Percentiles rank a stretch among this genome's conserved stretches.
These are phyloP conservation scores for Hypena proboscidalis DNA, from an alignment of 2,888 invertebrate genomes.

Conservation along the genomic window DNA sequence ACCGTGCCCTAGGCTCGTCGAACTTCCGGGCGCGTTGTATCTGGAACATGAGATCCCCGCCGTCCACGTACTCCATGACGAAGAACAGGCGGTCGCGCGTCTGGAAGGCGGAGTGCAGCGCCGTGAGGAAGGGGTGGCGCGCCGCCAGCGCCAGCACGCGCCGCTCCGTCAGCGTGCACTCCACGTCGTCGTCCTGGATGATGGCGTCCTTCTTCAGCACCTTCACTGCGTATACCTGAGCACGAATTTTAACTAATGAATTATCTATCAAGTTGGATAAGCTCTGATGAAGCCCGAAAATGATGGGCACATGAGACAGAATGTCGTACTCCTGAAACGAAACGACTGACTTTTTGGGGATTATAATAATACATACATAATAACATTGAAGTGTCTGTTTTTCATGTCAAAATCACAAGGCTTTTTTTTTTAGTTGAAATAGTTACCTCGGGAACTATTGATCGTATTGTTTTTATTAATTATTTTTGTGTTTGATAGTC, in stretches of 20 bases:
- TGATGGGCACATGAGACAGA: too few species aligned
- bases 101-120: conserved; percentile 98
- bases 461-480: too few species aligned
- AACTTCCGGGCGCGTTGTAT: conserved; percentile 99
- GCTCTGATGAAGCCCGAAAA: too few species aligned
- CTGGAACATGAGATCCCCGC: conserved; percentile 99
- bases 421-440: too few species aligned
- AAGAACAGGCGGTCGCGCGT: conserved; percentile 98
- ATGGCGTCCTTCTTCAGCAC: conserved; percentile 99
- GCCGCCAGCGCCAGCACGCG: conserved; percentile 98
- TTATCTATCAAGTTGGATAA: too few species aligned
- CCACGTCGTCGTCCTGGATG: conserved; percentile 99
- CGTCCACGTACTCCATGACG: conserved; percentile 99
- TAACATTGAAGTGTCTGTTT: too few species aligned
- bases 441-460: too few species aligned
- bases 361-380: too few species aligned
- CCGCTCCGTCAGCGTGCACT: conserved; percentile 99
- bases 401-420: too few species aligned
- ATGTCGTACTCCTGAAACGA: background rate
- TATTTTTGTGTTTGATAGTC: too few species aligned
- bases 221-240: conserved; percentile 91
- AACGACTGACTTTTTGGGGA: too few species aligned
- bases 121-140: conserved; percentile 98
- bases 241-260: too few species aligned
- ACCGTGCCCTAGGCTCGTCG: conserved; percentile 97